Percentiles rank a stretch among this genome's conserved stretches.
These are phyloP conservation scores for Eumerus sabulonum DNA, from an alignment of 2,888 invertebrate genomes.

Conservation along the genomic window DNA sequence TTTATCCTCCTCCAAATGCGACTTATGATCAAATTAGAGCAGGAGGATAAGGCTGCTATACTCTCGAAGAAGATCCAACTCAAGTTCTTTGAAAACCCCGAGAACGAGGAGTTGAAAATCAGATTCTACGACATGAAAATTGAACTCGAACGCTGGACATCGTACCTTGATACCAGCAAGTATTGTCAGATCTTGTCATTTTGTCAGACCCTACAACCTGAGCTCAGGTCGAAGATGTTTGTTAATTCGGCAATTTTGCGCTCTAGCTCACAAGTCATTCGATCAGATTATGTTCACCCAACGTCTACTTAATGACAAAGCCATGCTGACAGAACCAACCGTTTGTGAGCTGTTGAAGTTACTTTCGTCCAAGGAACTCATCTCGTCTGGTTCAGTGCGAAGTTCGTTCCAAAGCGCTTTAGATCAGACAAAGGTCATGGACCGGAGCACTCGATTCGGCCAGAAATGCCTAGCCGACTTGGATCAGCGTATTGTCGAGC, in stretches of 20 bases:
- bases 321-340: constrained; percentile 87
- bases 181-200: constrained; percentile 93
- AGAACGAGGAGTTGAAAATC: constrained; percentile 78
- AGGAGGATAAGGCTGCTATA: constrained; percentile 95
- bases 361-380: constrained; percentile 94
- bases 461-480: constrained; percentile 93
- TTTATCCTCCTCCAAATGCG: constrained; percentile 97
- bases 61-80: constrained; percentile 97
- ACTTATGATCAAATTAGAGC: constrained; percentile 92
- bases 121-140: constrained; percentile 86
- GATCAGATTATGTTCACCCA: constrained; percentile 96
- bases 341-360: constrained; percentile 84
- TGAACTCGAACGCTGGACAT: constrained; percentile 91
- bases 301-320: constrained; percentile 89
- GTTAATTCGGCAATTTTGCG: constrained; percentile 90
- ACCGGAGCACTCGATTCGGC: constrained; percentile 86
- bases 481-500: constrained; percentile 95
- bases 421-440: constrained; percentile 87
- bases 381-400: constrained; percentile 92
- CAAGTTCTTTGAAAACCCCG: constrained; percentile 91
- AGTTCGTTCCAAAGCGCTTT: constrained; percentile 88
- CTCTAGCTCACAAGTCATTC: constrained; percentile 93
- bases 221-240: constrained; percentile 84
- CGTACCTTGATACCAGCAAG: constrained; percentile 92
- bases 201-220: constrained; percentile 85